Evolutionary conservation across 2,113 vertebrate species (phyloP), one percentile per base, ranked within the genome.

Genomic region (Perccottus glenii): DNA sequence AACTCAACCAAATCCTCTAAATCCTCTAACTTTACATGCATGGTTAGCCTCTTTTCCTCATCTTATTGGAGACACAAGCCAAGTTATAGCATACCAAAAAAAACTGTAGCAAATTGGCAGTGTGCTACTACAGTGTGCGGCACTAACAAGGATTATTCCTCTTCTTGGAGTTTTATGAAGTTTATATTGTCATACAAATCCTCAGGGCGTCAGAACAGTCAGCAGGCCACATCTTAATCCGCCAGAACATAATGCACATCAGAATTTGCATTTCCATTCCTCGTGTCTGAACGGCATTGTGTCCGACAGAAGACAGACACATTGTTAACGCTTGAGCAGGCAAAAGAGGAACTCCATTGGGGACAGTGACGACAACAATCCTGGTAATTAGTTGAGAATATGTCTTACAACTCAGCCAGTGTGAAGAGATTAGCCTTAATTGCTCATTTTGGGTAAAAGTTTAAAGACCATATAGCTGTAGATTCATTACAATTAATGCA

Each of bases 251-350:
- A 80, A 66, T 67, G 56, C 74, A 81, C 62, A 64, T 73, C 70
- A 60, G 75, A 82, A 87, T 88, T 82, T 85, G 73, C 76, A 80
- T 87, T 79, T 73, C 74, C 81, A 79, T 84, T 74, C 47, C 58
- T 12, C 52, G 48, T 49, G 63, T 64, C 53, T 66, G 57, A 77
- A 71, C 62, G 48, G 74, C 70, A 70, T 68, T 58, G 74, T 66
- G 76, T 75, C 67, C 73, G 56, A 65, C 55, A 15, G 55, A 70
- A 81, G 65, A 55, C 63, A 61, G 75, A 62, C 9, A 48, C 65
- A 42, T 66, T 67, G 66, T 73, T 42, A 63, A 51, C 57, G 75
- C 77, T 62, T 63, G 59, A 80, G 71, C 60, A 45, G 67, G 57
- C 62, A 65, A 65, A 11, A 33, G 48, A 46, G 32, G 11, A 71